Base-by-base conservation (phyloP, 2,113 vertebrate genomes). In the Phycodurus eques region DNA sequence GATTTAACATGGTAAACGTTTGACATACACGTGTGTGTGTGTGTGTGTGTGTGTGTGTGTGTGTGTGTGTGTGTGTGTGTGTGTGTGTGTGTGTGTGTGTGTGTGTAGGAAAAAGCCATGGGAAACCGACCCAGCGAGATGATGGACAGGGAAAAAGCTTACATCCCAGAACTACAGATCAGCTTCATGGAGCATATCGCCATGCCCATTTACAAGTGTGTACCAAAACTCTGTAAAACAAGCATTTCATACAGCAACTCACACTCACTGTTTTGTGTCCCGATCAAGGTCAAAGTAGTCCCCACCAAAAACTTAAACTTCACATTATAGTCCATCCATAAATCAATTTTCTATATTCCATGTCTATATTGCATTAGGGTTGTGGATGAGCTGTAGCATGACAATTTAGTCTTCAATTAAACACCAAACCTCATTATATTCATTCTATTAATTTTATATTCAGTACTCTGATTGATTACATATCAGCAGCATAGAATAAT, bases 131-230 rank as follows among this genome's bases (percentile, higher is more conserved):
- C 97, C 0, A 95, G 96, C 88, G 97, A 99, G 92, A 99, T 99
- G 97, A 99, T 99, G 97, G 97, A 99, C 90, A 89, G 97, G n/a
- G 97, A 99, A 83, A 99, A 99, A 69, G 97, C 97, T 8, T 99
- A 97, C 90, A 98, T 99, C 89, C 97, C 97, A 0, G 97, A 99
- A 80, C 90, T 99, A 49, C 97, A 99, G 93, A 98, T 98, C 91
- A 98, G 96, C 92, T 99, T 99, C 90, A 99, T 99, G 97, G 97
- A 98, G 86, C 97, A 99, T 88, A 98, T 98, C 0, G 96, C 96
- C 56, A 99, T 98, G 96, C 97, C 97, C 56, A 98, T 98, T 84
- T 98, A 98, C 93, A 96, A 96, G 96, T 98, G 73, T 83, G 95
- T 76, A 77, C 14, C 14, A 61, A 7, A 61, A 61, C 59, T 31